Conservation (phyloP, 2,797 vertebrate genomes). For the Syngnathus acus region DNA sequence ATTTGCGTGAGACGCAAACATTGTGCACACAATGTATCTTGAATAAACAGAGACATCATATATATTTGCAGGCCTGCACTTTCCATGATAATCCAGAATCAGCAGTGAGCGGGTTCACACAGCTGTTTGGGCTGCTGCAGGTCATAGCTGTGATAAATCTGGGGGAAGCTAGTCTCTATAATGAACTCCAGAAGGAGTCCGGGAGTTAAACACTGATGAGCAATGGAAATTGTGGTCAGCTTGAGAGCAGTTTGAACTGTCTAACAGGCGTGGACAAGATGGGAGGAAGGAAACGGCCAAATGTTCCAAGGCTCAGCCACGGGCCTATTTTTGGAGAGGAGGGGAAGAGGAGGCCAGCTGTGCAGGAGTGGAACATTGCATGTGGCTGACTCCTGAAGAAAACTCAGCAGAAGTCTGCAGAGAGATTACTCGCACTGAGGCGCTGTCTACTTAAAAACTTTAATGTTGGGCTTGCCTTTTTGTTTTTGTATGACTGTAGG, state of each 20-base stretch:
- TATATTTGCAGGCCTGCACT: conserved; percentile 23
- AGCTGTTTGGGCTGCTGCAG: conserved; percentile 56
- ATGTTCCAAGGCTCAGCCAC: conserved; percentile 55
- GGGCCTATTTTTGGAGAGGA: conserved; percentile 63
- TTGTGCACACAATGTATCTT: conserved; percentile 19
- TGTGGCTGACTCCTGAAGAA: conserved; percentile 44
- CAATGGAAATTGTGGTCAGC: conserved; percentile 69
- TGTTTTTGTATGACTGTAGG: conserved; percentile 45
- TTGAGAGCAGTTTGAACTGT: conserved; percentile 62
- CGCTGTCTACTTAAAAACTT: conserved; percentile 47
- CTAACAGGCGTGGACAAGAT: conserved; percentile 60
- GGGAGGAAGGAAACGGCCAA: conserved; percentile 62
- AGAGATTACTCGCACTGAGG: conserved; percentile 35
- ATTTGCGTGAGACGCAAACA: conserved; percentile 6
- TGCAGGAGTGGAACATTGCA: conserved; percentile 47
- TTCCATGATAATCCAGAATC: conserved; percentile 24
- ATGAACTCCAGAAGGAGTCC: conserved; percentile 65
- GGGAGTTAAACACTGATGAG: conserved; percentile 65
- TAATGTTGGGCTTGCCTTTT: conserved; percentile 52
- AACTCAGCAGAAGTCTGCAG: conserved; percentile 45
- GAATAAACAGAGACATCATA: conserved; percentile 32
- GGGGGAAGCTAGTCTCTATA: conserved; percentile 59
- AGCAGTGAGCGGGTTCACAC: conserved; percentile 27
- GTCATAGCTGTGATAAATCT: conserved; percentile 63
- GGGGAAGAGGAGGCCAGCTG: conserved; percentile 21